phyloP scores from a whole-genome alignment of 1,140 invertebrate species.

The Ptiloglossa arizonensis region DNA sequence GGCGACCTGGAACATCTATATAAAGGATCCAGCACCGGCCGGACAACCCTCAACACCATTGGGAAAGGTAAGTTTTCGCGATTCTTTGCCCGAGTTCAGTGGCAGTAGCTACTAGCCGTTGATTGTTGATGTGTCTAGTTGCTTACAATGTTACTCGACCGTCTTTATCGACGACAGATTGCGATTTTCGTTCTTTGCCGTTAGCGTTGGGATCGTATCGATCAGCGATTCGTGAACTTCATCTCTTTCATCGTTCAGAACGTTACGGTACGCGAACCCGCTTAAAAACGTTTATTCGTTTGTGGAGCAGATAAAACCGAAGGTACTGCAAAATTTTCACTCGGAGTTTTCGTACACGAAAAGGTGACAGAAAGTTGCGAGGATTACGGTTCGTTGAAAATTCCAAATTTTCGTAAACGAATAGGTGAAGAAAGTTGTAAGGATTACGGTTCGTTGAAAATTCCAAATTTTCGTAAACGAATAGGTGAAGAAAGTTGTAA shows the following conservation, averaged over 20 bases:
- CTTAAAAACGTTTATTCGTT: neutral
- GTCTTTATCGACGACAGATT: conserved; percentile 24
- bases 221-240: neutral
- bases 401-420: too few relatives aligned
- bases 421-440: too few relatives aligned
- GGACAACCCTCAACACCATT: conserved; percentile 79
- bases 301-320: neutral
- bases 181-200: conserved; percentile 13
- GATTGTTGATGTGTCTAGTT: conserved; percentile 76
- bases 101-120: conserved; percentile 70
- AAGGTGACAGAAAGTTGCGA: too few relatives aligned
- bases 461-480: too few relatives aligned
- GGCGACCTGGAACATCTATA: conserved; percentile 92
- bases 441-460: too few relatives aligned
- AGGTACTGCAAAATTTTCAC: neutral
- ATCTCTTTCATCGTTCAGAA: neutral
- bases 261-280: neutral
- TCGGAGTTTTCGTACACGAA: too few relatives aligned
- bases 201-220: neutral
- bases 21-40: conserved; percentile 82
- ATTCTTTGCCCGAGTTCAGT: conserved; percentile 17
- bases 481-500: too few relatives aligned
- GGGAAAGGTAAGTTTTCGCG: conserved; percentile 77
- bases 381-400: too few relatives aligned
- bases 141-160: conserved; percentile 68